Base-by-base conservation (phyloP, 2,113 vertebrate genomes). In the Ammospiza caudacuta region DNA sequence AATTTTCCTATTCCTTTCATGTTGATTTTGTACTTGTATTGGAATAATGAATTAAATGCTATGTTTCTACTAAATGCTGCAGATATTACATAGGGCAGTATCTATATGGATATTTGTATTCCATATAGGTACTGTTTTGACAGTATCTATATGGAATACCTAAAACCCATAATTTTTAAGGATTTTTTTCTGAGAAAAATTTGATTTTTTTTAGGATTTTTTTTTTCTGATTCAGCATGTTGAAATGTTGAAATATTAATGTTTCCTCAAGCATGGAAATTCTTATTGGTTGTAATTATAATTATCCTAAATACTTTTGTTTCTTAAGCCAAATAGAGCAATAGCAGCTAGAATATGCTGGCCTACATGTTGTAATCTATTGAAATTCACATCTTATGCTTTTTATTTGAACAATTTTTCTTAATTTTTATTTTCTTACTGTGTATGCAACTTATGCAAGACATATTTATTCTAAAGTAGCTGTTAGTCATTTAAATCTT, bases 341-440 rank as follows among this genome's bases (percentile, higher is more conserved):
- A 86, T 44, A 69, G 25, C 51, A 83, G 43, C 43, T 80, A 83
- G 47, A 91, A 47, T 86, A 70, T 59, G 39, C 46, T 95, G 75
- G 63, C 51, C 52, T 85, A 43, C 39, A n/a, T 83, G n/a, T 54
- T 76, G 54, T 78, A 93, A 28, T 46, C 47, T 92, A 68, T 68
- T 89, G 74, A 70, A 92, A 87, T 77, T 77, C 67, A 76, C 9
- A 47, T 57, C 15, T 74, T 83, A 73, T 2, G 23, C 55, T 90
- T 94, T 89, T 70, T 37, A 90, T 94, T 94, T 87, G 29, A 85
- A 67, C 12, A 77, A n/a, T 91, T 94, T 88, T 74, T 44, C 75
- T 67, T 89, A 91, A 73, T 75, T 92, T 93, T 91, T 80, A 89
- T 89, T 95, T 95, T 87, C 31, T 92, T 79, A 46, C 69, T 77